A percentile compares a stretch with the other conserved stretches of the same genome.
Evolutionary conservation across 2,113 vertebrate genomes (phyloP).

Genomic region (Saccopteryx leptura): DNA sequence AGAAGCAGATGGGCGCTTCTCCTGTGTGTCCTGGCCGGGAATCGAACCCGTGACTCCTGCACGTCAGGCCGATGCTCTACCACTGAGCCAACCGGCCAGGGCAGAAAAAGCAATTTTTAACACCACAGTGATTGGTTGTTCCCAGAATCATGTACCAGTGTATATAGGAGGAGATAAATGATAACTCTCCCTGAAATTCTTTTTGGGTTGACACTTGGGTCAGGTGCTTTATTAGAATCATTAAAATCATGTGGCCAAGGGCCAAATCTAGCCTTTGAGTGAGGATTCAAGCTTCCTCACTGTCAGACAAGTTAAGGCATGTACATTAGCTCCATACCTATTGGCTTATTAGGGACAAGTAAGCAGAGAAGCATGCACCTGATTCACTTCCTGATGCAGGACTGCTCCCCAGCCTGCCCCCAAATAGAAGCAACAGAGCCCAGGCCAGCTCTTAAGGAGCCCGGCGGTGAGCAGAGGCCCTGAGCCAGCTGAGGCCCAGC

Average conservation of each 20-base stretch:
- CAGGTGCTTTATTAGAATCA: constrained; percentile 37
- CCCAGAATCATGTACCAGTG: background rate
- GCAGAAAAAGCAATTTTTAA: constrained; percentile 14
- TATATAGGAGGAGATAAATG: background rate
- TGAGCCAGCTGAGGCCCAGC: background rate
- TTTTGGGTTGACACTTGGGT: background rate
- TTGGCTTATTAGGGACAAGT: background rate
- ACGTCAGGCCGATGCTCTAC: too few species aligned
- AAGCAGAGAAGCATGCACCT: background rate
- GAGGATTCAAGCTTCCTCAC: constrained; percentile 39
- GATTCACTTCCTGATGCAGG: constrained; percentile 59
- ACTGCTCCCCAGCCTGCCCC: background rate
- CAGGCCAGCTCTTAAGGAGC: background rate
- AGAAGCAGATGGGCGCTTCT: too few species aligned
- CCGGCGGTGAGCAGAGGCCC: background rate
- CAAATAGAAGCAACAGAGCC: background rate
- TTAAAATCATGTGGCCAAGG: background rate
- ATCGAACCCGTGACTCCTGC: too few species aligned
- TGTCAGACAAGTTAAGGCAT: background rate
- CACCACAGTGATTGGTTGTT: background rate
- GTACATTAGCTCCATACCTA: background rate
- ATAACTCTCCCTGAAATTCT: constrained; percentile 56
- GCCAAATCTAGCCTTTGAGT: background rate
- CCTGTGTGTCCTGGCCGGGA: too few species aligned
- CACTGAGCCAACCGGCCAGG: background rate